phyloP scores from a whole-genome alignment of 2,797 vertebrate species.

The Semaprochilodus insignis region DNA sequence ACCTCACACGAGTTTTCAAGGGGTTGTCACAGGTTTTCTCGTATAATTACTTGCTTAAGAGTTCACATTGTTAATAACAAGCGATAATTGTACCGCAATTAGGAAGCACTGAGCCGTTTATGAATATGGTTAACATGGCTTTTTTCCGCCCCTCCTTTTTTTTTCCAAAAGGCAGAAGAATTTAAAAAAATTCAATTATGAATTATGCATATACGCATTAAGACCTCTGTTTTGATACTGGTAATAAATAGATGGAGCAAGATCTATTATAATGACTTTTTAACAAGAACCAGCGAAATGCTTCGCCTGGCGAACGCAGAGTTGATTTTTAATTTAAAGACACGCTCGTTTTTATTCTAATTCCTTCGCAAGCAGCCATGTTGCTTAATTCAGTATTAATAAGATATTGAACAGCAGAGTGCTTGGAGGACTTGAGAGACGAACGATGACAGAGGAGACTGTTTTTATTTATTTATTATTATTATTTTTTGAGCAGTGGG shows the following conservation, averaged over 20 bases:
- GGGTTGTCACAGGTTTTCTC: conserved; percentile 75
- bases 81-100: conserved; percentile 80
- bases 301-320: conserved; percentile 67
- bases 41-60: conserved; percentile 80
- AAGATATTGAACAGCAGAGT: conserved; percentile 77
- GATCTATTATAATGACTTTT: conserved; percentile 77
- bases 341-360: conserved; percentile 65
- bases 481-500: conserved; percentile 57
- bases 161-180: conserved; percentile 66
- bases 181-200: conserved; percentile 73
- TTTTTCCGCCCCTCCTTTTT: conserved; percentile 55
- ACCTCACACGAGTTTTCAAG: conserved; percentile 69
- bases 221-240: conserved; percentile 80
- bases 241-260: conserved; percentile 77
- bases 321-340: conserved; percentile 77
- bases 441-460: conserved; percentile 64
- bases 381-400: conserved; percentile 80
- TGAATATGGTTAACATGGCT: conserved; percentile 71
- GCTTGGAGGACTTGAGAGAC: conserved; percentile 68
- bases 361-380: conserved; percentile 68
- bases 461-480: conserved; percentile 51
- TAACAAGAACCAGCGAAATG: conserved; percentile 70
- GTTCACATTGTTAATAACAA: conserved; percentile 80
- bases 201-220: conserved; percentile 82
- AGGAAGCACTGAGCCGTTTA: conserved; percentile 76